phyloP scores from a whole-genome alignment of 2,888 invertebrate genomes.

The Gibbula magus region DNA sequence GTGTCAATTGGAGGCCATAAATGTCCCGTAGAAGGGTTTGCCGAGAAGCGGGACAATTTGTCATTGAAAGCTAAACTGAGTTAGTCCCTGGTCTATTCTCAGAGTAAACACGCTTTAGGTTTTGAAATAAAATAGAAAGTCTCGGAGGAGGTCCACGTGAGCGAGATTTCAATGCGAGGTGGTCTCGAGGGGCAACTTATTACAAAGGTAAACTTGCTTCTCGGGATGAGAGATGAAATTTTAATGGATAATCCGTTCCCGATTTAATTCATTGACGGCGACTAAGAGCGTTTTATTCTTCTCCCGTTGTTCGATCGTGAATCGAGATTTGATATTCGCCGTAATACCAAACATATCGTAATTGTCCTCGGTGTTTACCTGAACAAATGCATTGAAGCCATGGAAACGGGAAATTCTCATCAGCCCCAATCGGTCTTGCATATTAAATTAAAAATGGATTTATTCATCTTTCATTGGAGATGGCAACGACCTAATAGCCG shows the following conservation, averaged over 20 bases:
- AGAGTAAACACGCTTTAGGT: conserved; percentile 21
- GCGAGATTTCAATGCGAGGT: not conserved
- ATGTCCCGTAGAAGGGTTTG: not conserved
- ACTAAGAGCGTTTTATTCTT: conserved; percentile 12
- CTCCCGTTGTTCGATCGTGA: conserved; percentile 1
- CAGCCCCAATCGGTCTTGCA: conserved; percentile 14
- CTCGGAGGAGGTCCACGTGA: conserved; percentile 16
- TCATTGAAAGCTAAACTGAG: conserved; percentile 12
- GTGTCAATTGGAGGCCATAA: conserved; percentile 8
- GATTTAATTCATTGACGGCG: conserved; percentile 7
- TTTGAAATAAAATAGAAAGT: conserved; percentile 21
- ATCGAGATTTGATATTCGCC: conserved; percentile 17
- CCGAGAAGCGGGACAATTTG: conserved; percentile 15
- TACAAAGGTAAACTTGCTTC: conserved; percentile 24
- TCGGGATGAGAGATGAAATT: conserved; percentile 17
- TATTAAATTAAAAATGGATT: conserved; percentile 19
- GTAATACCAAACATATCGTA: conserved; percentile 19
- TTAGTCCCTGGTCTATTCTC: conserved; percentile 10
- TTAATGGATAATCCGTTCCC: conserved; percentile 19
- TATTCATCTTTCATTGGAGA: not conserved
- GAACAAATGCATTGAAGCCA: not conserved
- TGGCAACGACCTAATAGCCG: not conserved
- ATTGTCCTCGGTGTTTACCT: conserved; percentile 7
- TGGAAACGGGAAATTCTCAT: conserved; percentile 12
- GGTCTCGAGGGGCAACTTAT: conserved; percentile 17